A percentile compares a stretch with the other conserved stretches of the same genome.
These are phyloP conservation scores for Centrocercus urophasianus DNA, from an alignment of 2,113 vertebrate species.

Conservation along the genomic window DNA sequence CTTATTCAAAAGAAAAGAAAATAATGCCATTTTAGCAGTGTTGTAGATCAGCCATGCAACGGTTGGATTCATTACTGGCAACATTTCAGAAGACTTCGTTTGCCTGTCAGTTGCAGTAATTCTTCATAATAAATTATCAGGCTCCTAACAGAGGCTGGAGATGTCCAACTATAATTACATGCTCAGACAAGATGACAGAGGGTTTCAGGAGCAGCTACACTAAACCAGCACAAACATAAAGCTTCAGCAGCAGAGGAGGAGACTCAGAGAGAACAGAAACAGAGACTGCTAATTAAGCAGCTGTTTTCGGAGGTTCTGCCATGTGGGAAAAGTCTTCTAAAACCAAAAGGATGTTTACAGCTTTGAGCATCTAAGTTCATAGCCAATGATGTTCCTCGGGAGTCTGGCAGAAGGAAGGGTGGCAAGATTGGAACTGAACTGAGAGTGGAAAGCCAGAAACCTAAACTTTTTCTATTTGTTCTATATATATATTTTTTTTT, in stretches of 20 bases:
- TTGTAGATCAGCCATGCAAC: not conserved
- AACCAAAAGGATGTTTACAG: conserved; percentile 28
- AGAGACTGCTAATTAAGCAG: conserved; percentile 10
- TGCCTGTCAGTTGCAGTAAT: not conserved
- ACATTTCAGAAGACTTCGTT: not conserved
- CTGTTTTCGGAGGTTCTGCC: not conserved
- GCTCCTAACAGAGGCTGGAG: conserved; percentile 21
- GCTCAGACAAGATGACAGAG: conserved; percentile 36
- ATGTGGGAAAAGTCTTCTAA: conserved; percentile 7
- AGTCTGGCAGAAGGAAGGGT: not conserved
- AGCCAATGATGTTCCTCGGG: not conserved
- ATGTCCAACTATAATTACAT: conserved; percentile 2
- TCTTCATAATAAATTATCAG: not conserved
- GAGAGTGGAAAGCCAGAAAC: not conserved
- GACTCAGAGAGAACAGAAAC: not conserved
- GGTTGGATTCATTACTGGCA: not conserved
- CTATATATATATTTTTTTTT: not conserved
- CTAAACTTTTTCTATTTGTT: not conserved
- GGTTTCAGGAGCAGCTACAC: conserved; percentile 7
- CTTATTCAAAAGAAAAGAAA: not conserved
- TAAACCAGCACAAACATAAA: conserved; percentile 41
- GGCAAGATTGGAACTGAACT: not conserved
- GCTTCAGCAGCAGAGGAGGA: conserved; percentile 24
- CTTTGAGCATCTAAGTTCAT: not conserved
- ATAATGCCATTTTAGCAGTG: not conserved